Percentiles rank a stretch among this genome's conserved stretches.
Evolutionary conservation across 2,113 vertebrate species (phyloP).

Genomic region (Otis tarda): DNA sequence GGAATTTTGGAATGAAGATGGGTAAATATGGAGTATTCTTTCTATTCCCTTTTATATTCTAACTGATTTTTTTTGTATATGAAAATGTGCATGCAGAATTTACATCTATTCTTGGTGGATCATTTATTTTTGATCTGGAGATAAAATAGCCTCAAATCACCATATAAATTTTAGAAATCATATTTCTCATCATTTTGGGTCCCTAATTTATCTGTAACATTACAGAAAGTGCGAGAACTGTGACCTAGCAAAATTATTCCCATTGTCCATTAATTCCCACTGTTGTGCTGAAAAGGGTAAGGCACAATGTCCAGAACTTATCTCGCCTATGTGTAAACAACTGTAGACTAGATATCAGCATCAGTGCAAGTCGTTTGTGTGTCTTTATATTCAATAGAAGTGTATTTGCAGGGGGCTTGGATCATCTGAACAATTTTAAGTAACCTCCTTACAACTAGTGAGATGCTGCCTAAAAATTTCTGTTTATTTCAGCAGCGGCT

Average conservation of each 20-base stretch:
- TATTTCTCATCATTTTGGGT: neutral
- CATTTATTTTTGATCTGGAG: neutral
- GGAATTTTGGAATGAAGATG: constrained; percentile 16
- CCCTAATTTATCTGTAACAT: neutral
- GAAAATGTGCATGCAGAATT: neutral
- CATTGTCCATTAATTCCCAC: neutral
- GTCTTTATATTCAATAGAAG: neutral
- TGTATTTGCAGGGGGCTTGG: neutral
- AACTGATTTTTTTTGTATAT: neutral
- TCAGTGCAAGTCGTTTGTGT: neutral
- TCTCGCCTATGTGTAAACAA: neutral
- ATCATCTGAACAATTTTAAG: neutral
- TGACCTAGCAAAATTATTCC: neutral
- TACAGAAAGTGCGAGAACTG: neutral
- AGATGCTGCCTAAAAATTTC: neutral
- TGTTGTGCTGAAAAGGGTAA: accelerated
- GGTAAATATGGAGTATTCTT: neutral
- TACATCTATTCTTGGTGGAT: neutral
- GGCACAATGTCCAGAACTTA: neutral
- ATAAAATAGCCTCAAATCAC: neutral
- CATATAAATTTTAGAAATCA: neutral
- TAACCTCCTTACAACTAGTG: neutral
- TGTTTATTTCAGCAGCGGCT: neutral
- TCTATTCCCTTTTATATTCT: neutral
- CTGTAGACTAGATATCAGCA: neutral